phyloP scores from a whole-genome alignment of 2,888 invertebrate genomes.

The Craniophora ligustri region DNA sequence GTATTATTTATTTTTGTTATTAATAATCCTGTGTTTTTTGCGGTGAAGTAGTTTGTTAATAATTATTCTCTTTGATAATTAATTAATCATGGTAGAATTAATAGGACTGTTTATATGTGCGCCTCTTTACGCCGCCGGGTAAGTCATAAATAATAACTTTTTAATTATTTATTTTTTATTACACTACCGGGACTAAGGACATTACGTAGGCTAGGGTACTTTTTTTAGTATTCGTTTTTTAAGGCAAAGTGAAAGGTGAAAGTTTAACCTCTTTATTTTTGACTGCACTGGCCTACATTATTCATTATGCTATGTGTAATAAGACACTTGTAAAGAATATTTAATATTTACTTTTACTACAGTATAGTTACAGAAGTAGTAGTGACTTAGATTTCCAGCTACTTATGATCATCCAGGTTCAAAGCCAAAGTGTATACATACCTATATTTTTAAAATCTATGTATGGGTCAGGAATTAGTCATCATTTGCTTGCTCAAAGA shows the following conservation, averaged over 20 bases:
- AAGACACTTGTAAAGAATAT: too few species aligned
- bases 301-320: neutral
- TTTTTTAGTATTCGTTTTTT: neutral
- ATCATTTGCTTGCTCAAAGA: too few species aligned
- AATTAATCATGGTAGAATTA: conserved; percentile 63
- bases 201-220: neutral
- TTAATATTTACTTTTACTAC: too few species aligned
- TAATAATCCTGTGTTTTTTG: conserved; percentile 23
- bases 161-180: conserved; percentile 6
- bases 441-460: too few species aligned
- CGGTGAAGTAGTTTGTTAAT: conserved; percentile 38
- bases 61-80: conserved; percentile 27
- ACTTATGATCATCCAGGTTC: too few species aligned
- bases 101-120: conserved; percentile 68
- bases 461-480: too few species aligned
- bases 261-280: conserved; percentile 9
- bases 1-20: conserved; percentile 25
- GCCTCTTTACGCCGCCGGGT: conserved; percentile 70
- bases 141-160: conserved; percentile 58
- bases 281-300: neutral
- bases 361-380: too few species aligned
- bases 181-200: neutral
- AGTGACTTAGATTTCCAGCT: too few species aligned
- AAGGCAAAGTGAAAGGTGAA: conserved; percentile 36
- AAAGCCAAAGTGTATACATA: too few species aligned